phyloP scores from a whole-genome alignment of 2,888 invertebrate species.

The Orchesella flavescens region DNA sequence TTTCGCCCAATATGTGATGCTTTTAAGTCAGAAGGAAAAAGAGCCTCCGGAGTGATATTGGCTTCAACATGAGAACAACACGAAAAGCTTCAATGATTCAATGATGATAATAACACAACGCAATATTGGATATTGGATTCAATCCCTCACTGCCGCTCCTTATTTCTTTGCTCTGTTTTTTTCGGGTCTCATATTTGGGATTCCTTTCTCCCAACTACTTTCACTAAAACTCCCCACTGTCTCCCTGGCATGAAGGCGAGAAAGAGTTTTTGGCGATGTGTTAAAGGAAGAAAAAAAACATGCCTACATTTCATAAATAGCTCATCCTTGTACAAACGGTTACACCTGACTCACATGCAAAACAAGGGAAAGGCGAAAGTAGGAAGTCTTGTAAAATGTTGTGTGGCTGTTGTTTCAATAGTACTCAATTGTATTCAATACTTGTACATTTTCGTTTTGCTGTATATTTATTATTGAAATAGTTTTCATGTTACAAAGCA shows the following conservation, averaged over 20 bases:
- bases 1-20: not conserved
- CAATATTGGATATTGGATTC: conserved; percentile 19
- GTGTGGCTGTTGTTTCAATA: too few species aligned
- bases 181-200: not conserved
- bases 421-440: too few species aligned
- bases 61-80: conserved; percentile 11
- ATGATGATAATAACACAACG: conserved; percentile 18
- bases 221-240: not conserved
- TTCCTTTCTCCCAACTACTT: too few species aligned
- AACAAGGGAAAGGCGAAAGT: too few species aligned
- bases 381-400: too few species aligned
- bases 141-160: not conserved
- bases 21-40: conserved; percentile 13
- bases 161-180: not conserved
- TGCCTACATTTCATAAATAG: too few species aligned
- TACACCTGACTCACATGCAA: too few species aligned
- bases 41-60: conserved; percentile 25
- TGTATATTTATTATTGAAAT: too few species aligned
- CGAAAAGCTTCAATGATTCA: conserved; percentile 21
- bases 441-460: too few species aligned
- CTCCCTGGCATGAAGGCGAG: not conserved
- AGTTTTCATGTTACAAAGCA: too few species aligned
- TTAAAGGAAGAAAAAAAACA: not conserved
- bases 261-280: not conserved
- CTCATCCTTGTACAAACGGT: too few species aligned